Conservation (phyloP, 2,888 invertebrate genomes). For the Agrochola lychnidis region DNA sequence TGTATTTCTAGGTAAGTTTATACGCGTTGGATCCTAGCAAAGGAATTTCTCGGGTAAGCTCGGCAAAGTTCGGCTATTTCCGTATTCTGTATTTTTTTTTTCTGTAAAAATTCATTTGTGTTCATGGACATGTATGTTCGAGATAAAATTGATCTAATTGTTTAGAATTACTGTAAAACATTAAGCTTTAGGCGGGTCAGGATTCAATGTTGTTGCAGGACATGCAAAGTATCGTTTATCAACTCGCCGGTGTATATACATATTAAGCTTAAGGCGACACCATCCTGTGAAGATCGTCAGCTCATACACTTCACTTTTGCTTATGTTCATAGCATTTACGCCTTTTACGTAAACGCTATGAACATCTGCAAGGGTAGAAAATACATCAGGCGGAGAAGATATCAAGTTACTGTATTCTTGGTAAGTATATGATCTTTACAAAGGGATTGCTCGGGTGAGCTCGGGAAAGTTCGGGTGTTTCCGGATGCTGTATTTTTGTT, state of each 20-base stretch:
- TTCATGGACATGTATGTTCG: neutral
- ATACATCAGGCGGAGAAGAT: constrained; percentile 1
- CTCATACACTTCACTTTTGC: constrained; percentile 6
- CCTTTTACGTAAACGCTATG: constrained; percentile 10
- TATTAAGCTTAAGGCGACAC: too few species aligned
- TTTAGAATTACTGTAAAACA: neutral
- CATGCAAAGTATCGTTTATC: too few species aligned
- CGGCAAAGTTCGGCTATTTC: neutral
- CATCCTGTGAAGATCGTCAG: neutral
- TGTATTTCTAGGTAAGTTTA: neutral
- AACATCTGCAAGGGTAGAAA: constrained; percentile 15
- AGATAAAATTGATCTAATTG: neutral
- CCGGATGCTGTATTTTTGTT: too few species aligned
- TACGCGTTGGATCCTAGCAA: neutral
- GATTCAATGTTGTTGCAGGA: too few species aligned
- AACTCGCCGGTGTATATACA: too few species aligned
- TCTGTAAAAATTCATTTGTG: neutral
- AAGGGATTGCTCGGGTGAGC: neutral
- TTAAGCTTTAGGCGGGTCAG: neutral
- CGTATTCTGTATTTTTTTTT: neutral
- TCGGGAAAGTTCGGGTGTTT: neutral
- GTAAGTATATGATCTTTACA: neutral
- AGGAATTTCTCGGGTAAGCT: neutral
- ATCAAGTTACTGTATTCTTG: neutral
- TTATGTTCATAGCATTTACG: constrained; percentile 22